A percentile compares a stretch with the other conserved stretches of the same genome.
Conservation (phyloP, 2,888 invertebrate species). For the Phyto melanocephala region DNA sequence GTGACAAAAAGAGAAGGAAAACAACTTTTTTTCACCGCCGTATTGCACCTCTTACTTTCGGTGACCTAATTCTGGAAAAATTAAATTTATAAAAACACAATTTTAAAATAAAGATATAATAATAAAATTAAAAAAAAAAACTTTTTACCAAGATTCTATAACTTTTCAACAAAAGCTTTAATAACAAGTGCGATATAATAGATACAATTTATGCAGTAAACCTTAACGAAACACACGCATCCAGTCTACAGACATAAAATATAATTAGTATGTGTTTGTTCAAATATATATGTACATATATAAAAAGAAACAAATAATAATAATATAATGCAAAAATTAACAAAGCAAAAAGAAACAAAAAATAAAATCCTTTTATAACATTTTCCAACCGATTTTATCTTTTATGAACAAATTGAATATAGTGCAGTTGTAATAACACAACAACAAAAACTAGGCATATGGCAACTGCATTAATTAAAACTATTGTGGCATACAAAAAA, state of each 20-base stretch:
- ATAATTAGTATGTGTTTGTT: background rate
- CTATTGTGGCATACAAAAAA: conserved; percentile 38
- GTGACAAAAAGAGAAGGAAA: no score
- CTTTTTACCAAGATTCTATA: conserved; percentile 1
- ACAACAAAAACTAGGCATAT: conserved; percentile 46
- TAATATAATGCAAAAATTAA: background rate
- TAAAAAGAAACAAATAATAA: background rate
- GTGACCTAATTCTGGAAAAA: conserved; percentile 15
- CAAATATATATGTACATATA: background rate
- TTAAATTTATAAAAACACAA: no score
- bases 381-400: conserved; percentile 47
- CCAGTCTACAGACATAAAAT: background rate
- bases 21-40: no score
- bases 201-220: conserved; percentile 9
- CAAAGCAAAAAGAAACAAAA: background rate
- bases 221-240: background rate
- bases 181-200: background rate
- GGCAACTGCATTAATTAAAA: conserved; percentile 62
- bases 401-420: conserved; percentile 38
- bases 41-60: background rate
- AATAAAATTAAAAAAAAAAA: background rate
- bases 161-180: background rate
- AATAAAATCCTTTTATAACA: conserved; percentile 28
- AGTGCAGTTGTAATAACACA: conserved; percentile 20
- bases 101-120: background rate